Evolutionary conservation across 2,797 vertebrate genomes (phyloP).

Genomic region (Echeneis naucrates): DNA sequence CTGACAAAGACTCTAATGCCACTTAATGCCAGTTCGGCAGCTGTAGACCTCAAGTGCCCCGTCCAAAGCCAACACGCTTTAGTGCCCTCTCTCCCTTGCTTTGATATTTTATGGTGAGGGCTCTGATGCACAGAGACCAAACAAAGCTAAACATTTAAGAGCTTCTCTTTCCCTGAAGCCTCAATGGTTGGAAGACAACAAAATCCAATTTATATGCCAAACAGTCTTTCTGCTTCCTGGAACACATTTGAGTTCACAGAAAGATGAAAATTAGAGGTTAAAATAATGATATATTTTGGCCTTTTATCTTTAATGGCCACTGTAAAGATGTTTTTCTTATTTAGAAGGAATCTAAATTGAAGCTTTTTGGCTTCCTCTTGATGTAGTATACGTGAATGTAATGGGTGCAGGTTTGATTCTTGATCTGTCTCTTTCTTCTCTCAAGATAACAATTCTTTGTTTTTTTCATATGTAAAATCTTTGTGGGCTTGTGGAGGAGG

Average conservation of each 20-base stretch:
- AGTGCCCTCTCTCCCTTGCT: constrained; percentile 56
- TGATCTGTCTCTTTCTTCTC: constrained; percentile 30
- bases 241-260: constrained; percentile 13
- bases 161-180: constrained; percentile 11
- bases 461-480: constrained; percentile 27
- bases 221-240: constrained; percentile 10
- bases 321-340: constrained; percentile 5
- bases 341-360: constrained; percentile 18
- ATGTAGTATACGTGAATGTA: constrained; percentile 13
- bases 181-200: constrained; percentile 13
- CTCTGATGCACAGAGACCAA: constrained; percentile 43
- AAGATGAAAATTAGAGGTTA: constrained; percentile 4
- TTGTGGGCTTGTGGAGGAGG: not conserved
- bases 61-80: constrained; percentile 70
- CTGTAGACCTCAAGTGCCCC: constrained; percentile 55
- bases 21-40: constrained; percentile 75
- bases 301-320: constrained; percentile 35
- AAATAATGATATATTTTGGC: constrained; percentile 21
- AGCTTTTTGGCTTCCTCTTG: constrained; percentile 20
- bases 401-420: constrained; percentile 32
- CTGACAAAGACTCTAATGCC: constrained; percentile 69
- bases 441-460: constrained; percentile 30
- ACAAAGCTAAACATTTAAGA: constrained; percentile 43
- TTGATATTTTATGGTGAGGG: constrained; percentile 56
- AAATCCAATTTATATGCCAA: not conserved